Conservation (phyloP, 2,797 vertebrate species). For the Trichosurus vulpecula region DNA sequence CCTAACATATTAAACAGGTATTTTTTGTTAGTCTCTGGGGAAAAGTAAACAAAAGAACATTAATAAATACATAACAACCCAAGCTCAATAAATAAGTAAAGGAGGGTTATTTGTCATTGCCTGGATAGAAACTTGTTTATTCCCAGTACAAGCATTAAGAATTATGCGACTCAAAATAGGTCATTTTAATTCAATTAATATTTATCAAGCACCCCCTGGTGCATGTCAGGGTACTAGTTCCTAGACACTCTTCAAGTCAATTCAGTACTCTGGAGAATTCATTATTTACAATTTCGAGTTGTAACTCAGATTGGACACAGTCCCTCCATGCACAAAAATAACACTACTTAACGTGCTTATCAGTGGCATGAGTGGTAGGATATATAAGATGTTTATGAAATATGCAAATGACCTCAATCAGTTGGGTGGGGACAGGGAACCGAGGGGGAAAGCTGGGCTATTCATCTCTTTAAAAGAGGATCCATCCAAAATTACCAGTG, state of each 20-base stretch:
- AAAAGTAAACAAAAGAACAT: conserved; percentile 53
- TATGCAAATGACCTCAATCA: not conserved
- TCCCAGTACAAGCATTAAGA: conserved; percentile 12
- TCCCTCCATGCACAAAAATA: not conserved
- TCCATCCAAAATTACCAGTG: conserved; percentile 1
- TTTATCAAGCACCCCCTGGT: not conserved
- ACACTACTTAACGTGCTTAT: conserved; percentile 26
- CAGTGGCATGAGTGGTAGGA: not conserved
- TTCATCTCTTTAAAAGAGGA: not conserved
- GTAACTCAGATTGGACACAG: not conserved
- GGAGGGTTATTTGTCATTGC: conserved; percentile 5
- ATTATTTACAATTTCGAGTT: not conserved
- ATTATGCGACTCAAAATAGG: not conserved
- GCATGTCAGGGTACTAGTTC: not conserved
- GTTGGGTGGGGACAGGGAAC: not conserved
- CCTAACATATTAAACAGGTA: conserved; percentile 52
- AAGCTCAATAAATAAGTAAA: conserved; percentile 39
- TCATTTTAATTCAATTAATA: conserved; percentile 5
- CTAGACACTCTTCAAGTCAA: not conserved
- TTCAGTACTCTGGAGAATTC: not conserved
- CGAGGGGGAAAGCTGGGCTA: not conserved
- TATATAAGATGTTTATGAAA: not conserved
- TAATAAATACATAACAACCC: conserved; percentile 54
- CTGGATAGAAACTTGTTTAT: conserved; percentile 30
- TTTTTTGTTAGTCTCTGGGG: conserved; percentile 44